phyloP scores from a whole-genome alignment of 2,113 vertebrate species.

The Trogon surrucura region DNA sequence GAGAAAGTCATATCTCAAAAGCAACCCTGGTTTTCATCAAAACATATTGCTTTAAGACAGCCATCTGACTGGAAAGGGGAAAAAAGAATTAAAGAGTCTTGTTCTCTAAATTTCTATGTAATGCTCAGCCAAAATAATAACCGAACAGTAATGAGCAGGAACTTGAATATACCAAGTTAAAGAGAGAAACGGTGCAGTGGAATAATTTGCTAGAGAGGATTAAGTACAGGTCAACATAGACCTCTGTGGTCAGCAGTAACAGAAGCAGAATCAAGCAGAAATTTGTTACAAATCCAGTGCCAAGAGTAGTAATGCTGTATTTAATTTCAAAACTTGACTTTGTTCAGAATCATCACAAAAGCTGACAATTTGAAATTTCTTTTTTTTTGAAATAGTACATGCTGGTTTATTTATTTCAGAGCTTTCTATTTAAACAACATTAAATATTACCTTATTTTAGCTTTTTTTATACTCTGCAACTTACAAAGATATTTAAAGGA shows the following conservation, averaged over 20 bases:
- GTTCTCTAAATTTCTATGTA: background rate
- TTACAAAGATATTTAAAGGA: background rate
- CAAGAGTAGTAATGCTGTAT: background rate
- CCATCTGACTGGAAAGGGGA: background rate
- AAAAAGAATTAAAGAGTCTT: background rate
- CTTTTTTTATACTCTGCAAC: background rate
- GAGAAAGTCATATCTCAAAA: constrained; percentile 11
- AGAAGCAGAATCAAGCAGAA: constrained; percentile 24
- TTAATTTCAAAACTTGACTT: background rate
- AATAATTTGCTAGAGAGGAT: constrained; percentile 37
- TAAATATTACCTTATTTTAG: background rate
- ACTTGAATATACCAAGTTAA: background rate
- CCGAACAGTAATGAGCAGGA: constrained; percentile 4
- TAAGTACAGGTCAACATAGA: constrained; percentile 15
- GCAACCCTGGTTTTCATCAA: constrained; percentile 43
- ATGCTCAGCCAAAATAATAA: constrained; percentile 19
- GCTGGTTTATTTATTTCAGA: background rate
- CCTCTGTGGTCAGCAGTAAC: constrained; percentile 25
- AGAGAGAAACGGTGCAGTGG: background rate
- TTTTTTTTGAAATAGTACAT: background rate
- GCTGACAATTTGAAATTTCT: background rate
- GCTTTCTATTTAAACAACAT: background rate
- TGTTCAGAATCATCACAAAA: background rate
- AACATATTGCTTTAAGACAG: constrained; percentile 26
- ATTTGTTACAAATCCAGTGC: background rate